Percentiles rank a stretch among this genome's conserved stretches.
Conservation (phyloP, 2,797 vertebrate genomes). For the Molothrus ater region DNA sequence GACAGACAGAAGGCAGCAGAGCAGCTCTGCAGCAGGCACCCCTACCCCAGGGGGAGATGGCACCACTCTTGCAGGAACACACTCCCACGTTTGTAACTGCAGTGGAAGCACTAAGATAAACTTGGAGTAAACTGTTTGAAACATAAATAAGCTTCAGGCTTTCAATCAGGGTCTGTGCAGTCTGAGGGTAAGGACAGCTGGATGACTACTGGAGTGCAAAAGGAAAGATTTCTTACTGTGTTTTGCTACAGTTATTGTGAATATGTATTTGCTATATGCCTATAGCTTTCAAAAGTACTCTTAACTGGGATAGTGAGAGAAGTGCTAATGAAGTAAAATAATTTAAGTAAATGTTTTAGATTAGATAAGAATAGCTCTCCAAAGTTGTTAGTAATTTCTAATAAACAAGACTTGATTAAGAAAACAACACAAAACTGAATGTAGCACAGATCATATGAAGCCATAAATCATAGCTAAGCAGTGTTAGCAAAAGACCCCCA, state of each 20-base stretch:
- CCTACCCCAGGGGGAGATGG: accelerated
- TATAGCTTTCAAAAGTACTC: background rate
- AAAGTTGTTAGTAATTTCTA: background rate
- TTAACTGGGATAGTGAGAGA: background rate
- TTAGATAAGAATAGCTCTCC: background rate
- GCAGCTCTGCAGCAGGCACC: background rate
- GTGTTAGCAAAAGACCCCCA: background rate
- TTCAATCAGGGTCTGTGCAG: background rate
- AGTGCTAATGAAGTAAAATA: background rate
- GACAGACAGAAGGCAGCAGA: background rate
- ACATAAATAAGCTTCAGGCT: background rate
- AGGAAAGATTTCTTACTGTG: background rate
- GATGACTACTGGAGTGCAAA: background rate
- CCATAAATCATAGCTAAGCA: background rate
- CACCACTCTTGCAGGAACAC: background rate
- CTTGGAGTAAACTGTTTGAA: background rate
- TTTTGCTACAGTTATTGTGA: background rate
- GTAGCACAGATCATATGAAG: background rate
- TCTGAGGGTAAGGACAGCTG: background rate
- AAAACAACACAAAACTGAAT: background rate
- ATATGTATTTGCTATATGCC: background rate
- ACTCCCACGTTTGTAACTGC: background rate
- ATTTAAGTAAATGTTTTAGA: background rate
- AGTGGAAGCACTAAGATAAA: background rate
- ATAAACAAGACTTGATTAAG: background rate